phyloP scores from a whole-genome alignment of 1,140 invertebrate genomes.

The Lamellibrachia luymesi region DNA sequence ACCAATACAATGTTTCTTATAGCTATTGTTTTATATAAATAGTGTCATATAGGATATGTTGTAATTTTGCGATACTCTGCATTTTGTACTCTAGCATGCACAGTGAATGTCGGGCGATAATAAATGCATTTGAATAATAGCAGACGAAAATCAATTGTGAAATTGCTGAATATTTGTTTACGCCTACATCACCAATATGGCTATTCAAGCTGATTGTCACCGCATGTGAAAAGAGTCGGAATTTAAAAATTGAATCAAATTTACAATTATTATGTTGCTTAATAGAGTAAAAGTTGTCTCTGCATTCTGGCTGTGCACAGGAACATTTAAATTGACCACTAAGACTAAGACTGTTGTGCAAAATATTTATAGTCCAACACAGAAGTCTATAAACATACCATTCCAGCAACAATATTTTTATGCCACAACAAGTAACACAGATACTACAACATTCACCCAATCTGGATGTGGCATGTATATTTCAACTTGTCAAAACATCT shows the following conservation, averaged over 20 bases:
- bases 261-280: background rate
- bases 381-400: background rate
- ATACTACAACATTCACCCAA: background rate
- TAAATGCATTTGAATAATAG: background rate
- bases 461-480: conserved; percentile 66
- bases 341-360: background rate
- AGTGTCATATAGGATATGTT: too few relatives aligned
- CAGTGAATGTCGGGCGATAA: background rate
- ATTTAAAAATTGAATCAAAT: background rate
- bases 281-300: background rate
- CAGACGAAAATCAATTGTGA: background rate
- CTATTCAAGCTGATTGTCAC: background rate
- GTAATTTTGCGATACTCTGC: too few relatives aligned
- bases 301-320: background rate
- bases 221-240: background rate
- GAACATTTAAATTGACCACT: background rate
- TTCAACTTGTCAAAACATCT: conserved; percentile 86
- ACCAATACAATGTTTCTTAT: too few relatives aligned
- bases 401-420: background rate
- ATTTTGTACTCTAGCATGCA: too few relatives aligned
- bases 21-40: too few relatives aligned
- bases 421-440: background rate
- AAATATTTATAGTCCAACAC: background rate
- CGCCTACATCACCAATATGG: background rate
- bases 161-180: background rate